Conservation (phyloP, 2,113 vertebrate species). For the Terrapene triunguis region DNA sequence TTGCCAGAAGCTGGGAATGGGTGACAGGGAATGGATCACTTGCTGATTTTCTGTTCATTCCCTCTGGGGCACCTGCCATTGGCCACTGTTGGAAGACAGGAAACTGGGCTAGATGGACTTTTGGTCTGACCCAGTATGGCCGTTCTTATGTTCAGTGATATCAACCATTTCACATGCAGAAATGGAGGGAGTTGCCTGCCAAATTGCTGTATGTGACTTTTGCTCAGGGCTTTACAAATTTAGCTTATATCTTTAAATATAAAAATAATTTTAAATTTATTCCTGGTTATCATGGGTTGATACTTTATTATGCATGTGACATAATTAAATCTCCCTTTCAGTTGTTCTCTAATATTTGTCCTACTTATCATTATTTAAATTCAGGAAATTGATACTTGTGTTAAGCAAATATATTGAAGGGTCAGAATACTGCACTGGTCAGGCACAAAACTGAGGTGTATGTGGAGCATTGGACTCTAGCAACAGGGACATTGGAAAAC, state of each 20-base stretch:
- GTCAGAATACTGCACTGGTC: neutral
- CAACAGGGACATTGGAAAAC: neutral
- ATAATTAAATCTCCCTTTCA: neutral
- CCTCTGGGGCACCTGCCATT: too few species aligned
- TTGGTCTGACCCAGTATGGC: too few species aligned
- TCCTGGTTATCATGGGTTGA: neutral
- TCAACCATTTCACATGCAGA: neutral
- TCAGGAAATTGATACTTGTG: neutral
- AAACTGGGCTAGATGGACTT: too few species aligned
- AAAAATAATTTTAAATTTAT: neutral
- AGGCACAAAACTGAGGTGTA: neutral
- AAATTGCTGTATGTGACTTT: neutral
- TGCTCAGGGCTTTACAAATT: neutral
- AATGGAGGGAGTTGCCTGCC: neutral
- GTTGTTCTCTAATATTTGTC: neutral
- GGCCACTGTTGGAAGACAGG: too few species aligned
- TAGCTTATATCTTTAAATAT: neutral
- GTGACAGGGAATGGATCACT: too few species aligned
- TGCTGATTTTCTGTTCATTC: too few species aligned
- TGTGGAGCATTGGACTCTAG: neutral
- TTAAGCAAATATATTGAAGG: neutral
- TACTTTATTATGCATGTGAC: neutral
- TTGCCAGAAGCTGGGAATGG: too few species aligned
- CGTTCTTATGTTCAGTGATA: neutral
- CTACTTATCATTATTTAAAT: neutral